Evolutionary conservation across 2,888 invertebrate genomes (phyloP), one percentile per base, ranked within the genome.

Genomic region (Hoplodrina blanda): DNA sequence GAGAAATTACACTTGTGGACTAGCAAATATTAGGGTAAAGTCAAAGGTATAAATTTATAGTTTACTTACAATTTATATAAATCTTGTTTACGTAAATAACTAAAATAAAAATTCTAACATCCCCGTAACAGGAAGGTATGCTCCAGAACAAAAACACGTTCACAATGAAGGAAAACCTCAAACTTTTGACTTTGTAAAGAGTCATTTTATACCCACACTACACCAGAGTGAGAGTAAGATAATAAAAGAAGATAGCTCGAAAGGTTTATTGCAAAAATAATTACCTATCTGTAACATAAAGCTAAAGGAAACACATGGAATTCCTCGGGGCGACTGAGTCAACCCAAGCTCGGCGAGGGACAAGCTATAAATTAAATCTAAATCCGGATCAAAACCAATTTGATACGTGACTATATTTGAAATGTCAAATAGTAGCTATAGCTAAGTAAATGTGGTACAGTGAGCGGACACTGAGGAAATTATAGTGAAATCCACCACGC

Each of bases 351-450:
- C 44, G 44, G 41, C 77, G 64, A 62, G 81, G 59, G 52, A 61
- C 57, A 65, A 54, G 62, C 71, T 62, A 81, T 71, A 81, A 78
- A 81, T 78, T 81, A 77, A 78, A 81, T 81, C 78, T 53, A 70
- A 77, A 81, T 78, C 77, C 78, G 78, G 62, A 77, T 54, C 81
- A 60, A 59, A 81, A 70, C 62, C 81, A 78, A 81, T 78, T 77
- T 65, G 59, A 65, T 66, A 78, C 77, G 81, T 78, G 77, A 81
- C 77, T 77, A 71, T 56, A 60, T 53, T 62, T 56, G 59, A 60
- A 54, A 76, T 57, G 62, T 62, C 44, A 20, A 37, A 10, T 30
- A 30, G 44, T 56, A 46, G 17, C 17, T 37, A 44, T 46, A 30
- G 13, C 30, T 56, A 8, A n/a, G 50, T 57, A 30, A 15, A 11